Evolutionary conservation across 2,113 vertebrate genomes (phyloP).

Genomic region (Cephalopterus ornatus): DNA sequence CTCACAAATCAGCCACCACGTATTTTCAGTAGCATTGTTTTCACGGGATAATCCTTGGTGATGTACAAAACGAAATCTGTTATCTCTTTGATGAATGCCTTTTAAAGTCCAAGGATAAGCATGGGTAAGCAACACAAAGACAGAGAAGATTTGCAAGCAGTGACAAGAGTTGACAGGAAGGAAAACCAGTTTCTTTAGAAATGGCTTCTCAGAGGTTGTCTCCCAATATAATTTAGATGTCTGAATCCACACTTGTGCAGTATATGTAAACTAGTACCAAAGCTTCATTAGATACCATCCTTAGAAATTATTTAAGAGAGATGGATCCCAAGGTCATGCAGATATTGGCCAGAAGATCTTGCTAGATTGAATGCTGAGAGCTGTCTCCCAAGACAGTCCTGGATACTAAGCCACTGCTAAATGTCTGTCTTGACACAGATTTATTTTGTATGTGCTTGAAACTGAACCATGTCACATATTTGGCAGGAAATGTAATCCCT

Average conservation of each 20-base stretch:
- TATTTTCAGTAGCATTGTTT: slow-evolving; percentile 4
- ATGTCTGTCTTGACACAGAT: slow-evolving; percentile 29
- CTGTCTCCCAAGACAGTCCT: background rate
- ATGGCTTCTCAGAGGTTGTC: background rate
- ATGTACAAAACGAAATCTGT: background rate
- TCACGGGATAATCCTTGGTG: background rate
- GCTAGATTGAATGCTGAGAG: background rate
- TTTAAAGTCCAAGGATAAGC: background rate
- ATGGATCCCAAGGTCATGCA: background rate
- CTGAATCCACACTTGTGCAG: background rate
- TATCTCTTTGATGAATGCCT: background rate
- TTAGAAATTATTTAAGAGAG: background rate
- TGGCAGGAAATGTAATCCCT: slow-evolving; percentile 49
- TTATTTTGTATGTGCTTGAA: slow-evolving; percentile 16
- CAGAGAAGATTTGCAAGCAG: background rate
- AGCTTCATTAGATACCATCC: background rate
- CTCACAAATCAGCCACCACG: background rate
- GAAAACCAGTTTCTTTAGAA: background rate
- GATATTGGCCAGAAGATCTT: background rate
- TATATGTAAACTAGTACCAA: background rate
- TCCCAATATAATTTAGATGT: background rate
- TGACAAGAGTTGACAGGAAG: background rate
- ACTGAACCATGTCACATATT: slow-evolving; percentile 34
- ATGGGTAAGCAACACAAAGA: background rate
- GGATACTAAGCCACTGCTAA: slow-evolving; percentile 23